Evolutionary conservation across 1,140 invertebrate genomes (phyloP).

Genomic region (Homarus americanus): DNA sequence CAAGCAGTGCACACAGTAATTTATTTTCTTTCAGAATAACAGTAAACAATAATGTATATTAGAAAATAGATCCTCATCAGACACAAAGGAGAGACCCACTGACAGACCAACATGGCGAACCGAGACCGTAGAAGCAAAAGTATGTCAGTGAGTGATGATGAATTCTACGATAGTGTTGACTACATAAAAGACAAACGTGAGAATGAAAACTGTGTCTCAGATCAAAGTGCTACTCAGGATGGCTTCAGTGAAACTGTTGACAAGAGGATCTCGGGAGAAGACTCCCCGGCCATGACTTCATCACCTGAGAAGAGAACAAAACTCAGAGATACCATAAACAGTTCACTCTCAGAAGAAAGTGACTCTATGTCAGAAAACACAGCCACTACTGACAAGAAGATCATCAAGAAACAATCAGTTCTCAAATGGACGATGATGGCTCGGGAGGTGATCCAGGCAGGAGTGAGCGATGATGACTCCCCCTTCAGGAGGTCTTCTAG

Average conservation of each 20-base stretch:
- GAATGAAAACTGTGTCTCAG: background rate
- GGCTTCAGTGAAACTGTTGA: too few relatives aligned
- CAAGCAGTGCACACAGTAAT: too few relatives aligned
- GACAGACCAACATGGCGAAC: background rate
- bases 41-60: background rate
- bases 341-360: background rate
- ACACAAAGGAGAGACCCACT: background rate
- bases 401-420: constrained; percentile 30
- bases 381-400: constrained; percentile 11
- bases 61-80: background rate
- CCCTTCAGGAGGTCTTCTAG: constrained; percentile 15
- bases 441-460: constrained; percentile 31
- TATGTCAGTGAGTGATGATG: constrained; percentile 8
- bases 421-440: constrained; percentile 46
- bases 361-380: background rate
- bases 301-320: background rate
- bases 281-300: background rate
- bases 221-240: background rate
- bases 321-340: background rate
- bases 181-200: background rate
- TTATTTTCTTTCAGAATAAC: background rate
- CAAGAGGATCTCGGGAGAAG: too few relatives aligned
- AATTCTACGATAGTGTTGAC: constrained; percentile 9
- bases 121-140: background rate
- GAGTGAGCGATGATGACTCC: background rate